Percentiles rank a stretch among this genome's conserved stretches.
phyloP scores from a whole-genome alignment of 1,140 invertebrate species.

The Sarcophaga peregrina region DNA sequence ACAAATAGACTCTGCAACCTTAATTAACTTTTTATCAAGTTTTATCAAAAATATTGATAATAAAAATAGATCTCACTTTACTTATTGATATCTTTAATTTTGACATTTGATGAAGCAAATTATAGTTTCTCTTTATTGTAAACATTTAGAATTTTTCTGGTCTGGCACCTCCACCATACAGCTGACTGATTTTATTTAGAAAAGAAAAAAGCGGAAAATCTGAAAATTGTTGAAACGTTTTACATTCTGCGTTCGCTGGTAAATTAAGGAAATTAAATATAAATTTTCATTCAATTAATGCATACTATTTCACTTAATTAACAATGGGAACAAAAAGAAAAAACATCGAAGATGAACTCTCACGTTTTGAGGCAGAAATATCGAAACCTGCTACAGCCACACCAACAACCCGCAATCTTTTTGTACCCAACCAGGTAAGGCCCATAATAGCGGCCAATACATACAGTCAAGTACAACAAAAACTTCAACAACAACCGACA shows the following conservation, averaged over 20 bases:
- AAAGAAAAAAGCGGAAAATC: background rate
- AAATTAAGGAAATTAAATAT: background rate
- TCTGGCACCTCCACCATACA: background rate
- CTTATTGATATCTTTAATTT: too few relatives aligned
- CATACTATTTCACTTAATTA: background rate
- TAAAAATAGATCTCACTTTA: too few relatives aligned
- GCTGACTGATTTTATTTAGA: background rate
- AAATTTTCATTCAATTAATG: background rate
- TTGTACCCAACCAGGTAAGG: slow-evolving; percentile 70
- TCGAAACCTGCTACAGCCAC: slow-evolving; percentile 67
- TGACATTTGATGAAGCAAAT: too few relatives aligned
- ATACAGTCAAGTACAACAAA: slow-evolving; percentile 75
- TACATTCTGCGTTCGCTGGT: background rate
- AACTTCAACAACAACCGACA: slow-evolving; percentile 71
- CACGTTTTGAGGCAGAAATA: slow-evolving; percentile 89
- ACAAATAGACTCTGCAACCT: too few relatives aligned
- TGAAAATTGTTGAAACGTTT: slow-evolving; percentile 11
- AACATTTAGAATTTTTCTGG: background rate
- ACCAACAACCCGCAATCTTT: slow-evolving; percentile 53
- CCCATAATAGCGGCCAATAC: slow-evolving; percentile 77
- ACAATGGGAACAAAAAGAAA: slow-evolving; percentile 63
- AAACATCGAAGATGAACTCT: slow-evolving; percentile 85
- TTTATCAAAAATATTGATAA: too few relatives aligned
- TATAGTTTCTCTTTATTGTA: too few relatives aligned
- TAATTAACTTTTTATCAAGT: too few relatives aligned